Base-by-base conservation (phyloP, 2,888 invertebrate genomes). In the Dynastes hyllus region DNA sequence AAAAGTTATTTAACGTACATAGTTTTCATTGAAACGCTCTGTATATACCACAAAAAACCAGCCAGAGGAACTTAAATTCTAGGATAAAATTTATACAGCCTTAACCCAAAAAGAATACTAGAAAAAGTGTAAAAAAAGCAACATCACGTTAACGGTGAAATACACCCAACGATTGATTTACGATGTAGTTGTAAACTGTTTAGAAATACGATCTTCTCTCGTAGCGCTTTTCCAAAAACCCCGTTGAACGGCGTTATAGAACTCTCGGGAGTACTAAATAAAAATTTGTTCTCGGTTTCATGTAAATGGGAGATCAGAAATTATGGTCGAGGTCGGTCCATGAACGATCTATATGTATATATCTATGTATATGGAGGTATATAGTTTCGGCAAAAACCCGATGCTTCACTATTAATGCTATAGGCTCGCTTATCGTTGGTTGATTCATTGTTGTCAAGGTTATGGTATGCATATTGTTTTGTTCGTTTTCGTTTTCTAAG, bases 301-400 rank as follows among this genome's bases (percentile, higher is more conserved):
- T 78, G 77, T 78, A 78, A 78, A 78, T 78, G 69, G 45, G 58
- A 55, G 77, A 78, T 67, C 69, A 69, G 77, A 50, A 78, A 70
- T 78, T 78, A 78, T 70, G 67, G 77, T 27, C 58, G 45, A 16
- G 61, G 22, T 11, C 61, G 22, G 27, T n/a, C n/a, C 45, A 16
- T 45, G 45, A 67, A 27, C 50, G 45, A 45, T 67, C 40, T 67
- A 40, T 66, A 67, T n/a, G 22, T 45, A 22, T 40, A 45, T 45
- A 45, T 8, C 8, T 45, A 45, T 45, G 11, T 45, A 45, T 8
- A 8, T 45, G 8, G 8, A 45, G 8, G 8, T 45, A 45, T 16
- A 61, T 61, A 61, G 61, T 11, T 9, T 8, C 8, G 45, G 45
- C 2, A 1, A 11, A 45, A 45, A 45, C 2, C 9, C 45, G 9